Evolutionary conservation across 1,140 invertebrate genomes (phyloP), one percentile per base, ranked within the genome.

Genomic region (Euschistus heros): DNA sequence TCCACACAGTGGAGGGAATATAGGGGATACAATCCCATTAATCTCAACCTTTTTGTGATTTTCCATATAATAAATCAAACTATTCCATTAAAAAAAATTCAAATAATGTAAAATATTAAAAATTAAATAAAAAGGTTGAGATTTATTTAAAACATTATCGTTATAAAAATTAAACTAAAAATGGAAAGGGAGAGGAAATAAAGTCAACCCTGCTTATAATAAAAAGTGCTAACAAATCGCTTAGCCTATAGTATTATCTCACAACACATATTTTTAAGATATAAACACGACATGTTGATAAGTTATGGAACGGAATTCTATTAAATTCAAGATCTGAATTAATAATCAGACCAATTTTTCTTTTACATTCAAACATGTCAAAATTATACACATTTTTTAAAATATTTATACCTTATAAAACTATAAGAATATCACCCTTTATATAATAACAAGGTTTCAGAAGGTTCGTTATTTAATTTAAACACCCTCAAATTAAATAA

Each of bases 1-100:
- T 63, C 62, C 62, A 63, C 62, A 63, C 62, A 63, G 62, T 63
- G 62, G 62, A 63, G 62, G 62, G 62, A 63, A 63, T 63, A 47
- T 47, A 18, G 46, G 62, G 37, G 62, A 20, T 46, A 26, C 33
- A 10, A 62, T 42, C 62, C 37, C 62, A 4, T 24, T 44, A 47
- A 63, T 63, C 46, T 63, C 54, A 57, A 26, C 54, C 54, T 57
- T 57, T 24, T 15, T 46, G 15, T 62, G 22, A 46, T 14, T 47
- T 24, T 20, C 33, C 33, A 44, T 24, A 62, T 30, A 47, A 62
- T 47, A 57, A 57, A 57, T 22, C 22, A n/a, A 50, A 50, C n/a
- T 10, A 18, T 6, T 37, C 33, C 7, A 37, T 10, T 37, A 37
- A 13, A 37, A 37, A 37, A 50, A 6, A 18, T 18, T 18, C 14